Evolutionary conservation across 2,888 invertebrate species (phyloP).

Genomic region (Habroteleia sp.): DNA sequence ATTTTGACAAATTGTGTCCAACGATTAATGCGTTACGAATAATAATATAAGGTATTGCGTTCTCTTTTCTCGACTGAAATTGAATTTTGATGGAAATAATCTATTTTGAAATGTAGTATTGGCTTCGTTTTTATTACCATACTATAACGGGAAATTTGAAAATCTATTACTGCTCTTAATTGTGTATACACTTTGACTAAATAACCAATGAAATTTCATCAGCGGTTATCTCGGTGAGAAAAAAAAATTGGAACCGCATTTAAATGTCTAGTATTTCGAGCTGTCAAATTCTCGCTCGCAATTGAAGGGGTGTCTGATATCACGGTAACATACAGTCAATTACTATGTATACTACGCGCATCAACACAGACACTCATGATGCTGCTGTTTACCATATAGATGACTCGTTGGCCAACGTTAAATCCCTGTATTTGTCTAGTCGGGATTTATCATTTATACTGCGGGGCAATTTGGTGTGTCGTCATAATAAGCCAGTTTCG

Average conservation of each 20-base stretch:
- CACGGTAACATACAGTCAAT: constrained; percentile 69
- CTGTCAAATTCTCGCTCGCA: constrained; percentile 71
- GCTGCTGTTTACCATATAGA: constrained; percentile 79
- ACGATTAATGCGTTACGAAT: constrained; percentile 22
- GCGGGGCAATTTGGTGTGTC: constrained; percentile 73
- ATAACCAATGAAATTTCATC: constrained; percentile 64
- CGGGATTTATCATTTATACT: constrained; percentile 78
- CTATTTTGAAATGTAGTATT: constrained; percentile 46
- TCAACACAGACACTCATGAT: constrained; percentile 63
- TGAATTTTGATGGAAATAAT: constrained; percentile 46
- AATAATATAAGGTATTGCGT: constrained; percentile 24
- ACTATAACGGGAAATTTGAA: constrained; percentile 38
- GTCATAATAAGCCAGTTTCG: constrained; percentile 71
- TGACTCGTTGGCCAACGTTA: constrained; percentile 79
- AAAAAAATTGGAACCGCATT: constrained; percentile 71
- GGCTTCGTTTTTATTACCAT: constrained; percentile 50
- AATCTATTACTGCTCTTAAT: constrained; percentile 46
- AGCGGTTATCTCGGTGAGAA: constrained; percentile 67
- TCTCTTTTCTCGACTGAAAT: constrained; percentile 5
- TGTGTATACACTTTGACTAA: constrained; percentile 45
- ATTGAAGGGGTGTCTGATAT: constrained; percentile 69
- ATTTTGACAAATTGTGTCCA: constrained; percentile 12
- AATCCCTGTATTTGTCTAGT: constrained; percentile 78
- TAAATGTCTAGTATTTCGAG: constrained; percentile 70
- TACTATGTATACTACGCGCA: constrained; percentile 71